Evolutionary conservation across 2,113 vertebrate species (phyloP), one percentile per base, ranked within the genome.

Genomic region (Halichoeres trimaculatus): DNA sequence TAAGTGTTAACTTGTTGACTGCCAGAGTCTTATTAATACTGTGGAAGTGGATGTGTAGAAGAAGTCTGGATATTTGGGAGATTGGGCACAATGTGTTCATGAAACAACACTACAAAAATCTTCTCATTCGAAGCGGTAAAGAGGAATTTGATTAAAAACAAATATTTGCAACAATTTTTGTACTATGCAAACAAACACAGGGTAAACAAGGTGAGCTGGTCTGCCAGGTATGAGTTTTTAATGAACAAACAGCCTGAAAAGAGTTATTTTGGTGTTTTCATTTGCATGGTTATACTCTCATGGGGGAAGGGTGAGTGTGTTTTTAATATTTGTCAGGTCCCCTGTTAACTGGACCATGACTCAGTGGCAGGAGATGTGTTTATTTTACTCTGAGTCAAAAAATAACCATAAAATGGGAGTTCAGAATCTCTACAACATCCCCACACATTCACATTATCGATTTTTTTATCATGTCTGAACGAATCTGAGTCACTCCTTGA

Each of bases 291-390:
- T 70, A 6, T 43, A 20, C 40, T 45, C 55, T 45, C 40, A 40
- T 22, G 24, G 36, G 40, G 11, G 35, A 16, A n/a, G n/a, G 8
- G 6, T 13, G 47, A n/a, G 35, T 47, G 20, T 16, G 23, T 53
- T 40, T 67, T 53, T 73, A 3, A 60, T 66, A 43, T 63, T 51
- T 35, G 36, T 40, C 23, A 45, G 30, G 19, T 70, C 23, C 24
- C 16, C 2, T 36, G 50, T 70, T 52, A 41, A 19, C 43, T 50
- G 43, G 41, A 60, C 45, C 22, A 8, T 22, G 58, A 41, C 53
- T 62, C 30, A 19, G 30, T 60, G 59, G 20, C n/a, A 63, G 17
- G 22, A 17, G 13, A 58, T 36, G 47, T 53, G 55, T 59, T 63
- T 24, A 52, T 43, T 70, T 58, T 35, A 35, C 19, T 36, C 45